Evolutionary conservation across 1,140 invertebrate genomes (phyloP).

Genomic region (Bemisia tabaci): DNA sequence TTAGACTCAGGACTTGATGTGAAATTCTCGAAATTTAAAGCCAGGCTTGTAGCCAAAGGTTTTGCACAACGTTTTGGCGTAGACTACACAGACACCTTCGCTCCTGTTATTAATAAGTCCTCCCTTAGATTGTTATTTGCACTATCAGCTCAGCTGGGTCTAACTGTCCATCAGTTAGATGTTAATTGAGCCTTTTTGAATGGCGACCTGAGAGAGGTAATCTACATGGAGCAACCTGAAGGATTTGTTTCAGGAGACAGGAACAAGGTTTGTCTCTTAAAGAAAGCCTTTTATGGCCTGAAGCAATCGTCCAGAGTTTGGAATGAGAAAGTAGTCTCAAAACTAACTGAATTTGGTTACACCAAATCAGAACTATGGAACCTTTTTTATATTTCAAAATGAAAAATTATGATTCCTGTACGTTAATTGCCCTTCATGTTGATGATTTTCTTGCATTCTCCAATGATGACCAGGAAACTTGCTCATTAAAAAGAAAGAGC

Average conservation of each 20-base stretch:
- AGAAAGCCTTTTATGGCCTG: constrained; percentile 14
- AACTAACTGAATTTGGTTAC: neutral
- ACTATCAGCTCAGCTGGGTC: constrained; percentile 25
- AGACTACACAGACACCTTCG: constrained; percentile 29
- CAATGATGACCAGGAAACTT: neutral
- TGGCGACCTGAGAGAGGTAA: constrained; percentile 18
- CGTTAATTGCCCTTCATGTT: neutral
- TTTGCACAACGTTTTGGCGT: constrained; percentile 17
- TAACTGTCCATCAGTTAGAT: constrained; percentile 29
- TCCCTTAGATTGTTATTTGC: constrained; percentile 29
- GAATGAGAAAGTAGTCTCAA: neutral
- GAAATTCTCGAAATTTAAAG: constrained; percentile 6
- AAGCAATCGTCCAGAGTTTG: neutral
- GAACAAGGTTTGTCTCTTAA: constrained; percentile 4
- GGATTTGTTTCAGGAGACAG: neutral
- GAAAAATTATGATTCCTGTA: neutral
- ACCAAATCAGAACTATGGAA: neutral
- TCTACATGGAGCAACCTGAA: neutral
- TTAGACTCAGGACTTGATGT: constrained; percentile 18
- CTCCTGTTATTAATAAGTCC: constrained; percentile 26
- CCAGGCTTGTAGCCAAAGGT: neutral
- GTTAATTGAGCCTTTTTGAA: constrained; percentile 32
- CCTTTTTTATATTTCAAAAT: neutral
- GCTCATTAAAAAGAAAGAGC: neutral
- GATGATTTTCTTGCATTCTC: neutral